Percentiles rank a stretch among this genome's conserved stretches.
Evolutionary conservation across 2,797 vertebrate genomes (phyloP).

Genomic region (Ataeniobius toweri): DNA sequence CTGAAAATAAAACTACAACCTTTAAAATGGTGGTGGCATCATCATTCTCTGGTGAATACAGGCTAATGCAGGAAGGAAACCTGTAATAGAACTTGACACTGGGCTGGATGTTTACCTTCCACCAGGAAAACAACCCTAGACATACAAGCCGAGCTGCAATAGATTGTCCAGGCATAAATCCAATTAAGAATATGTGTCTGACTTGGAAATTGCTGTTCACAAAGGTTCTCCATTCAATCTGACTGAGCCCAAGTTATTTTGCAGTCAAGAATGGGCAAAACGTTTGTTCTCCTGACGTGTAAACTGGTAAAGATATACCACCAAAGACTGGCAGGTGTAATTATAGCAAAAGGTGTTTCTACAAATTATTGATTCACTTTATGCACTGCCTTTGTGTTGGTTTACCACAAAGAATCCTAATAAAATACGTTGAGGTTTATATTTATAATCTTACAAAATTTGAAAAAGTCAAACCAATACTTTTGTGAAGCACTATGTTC

Average conservation of each 20-base stretch:
- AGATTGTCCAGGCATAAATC: too few species aligned
- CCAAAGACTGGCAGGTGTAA: neutral
- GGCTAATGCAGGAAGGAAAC: too few species aligned
- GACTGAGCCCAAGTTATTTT: neutral
- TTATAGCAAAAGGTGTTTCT: neutral
- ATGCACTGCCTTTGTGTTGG: neutral
- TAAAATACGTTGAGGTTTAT: too few species aligned
- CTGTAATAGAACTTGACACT: too few species aligned
- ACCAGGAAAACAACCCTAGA: too few species aligned
- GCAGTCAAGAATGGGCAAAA: neutral
- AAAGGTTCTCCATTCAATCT: neutral
- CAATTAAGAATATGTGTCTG: too few species aligned
- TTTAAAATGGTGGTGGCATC: neutral
- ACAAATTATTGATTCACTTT: neutral
- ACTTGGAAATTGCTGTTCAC: neutral
- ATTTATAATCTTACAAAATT: too few species aligned
- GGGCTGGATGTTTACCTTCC: too few species aligned
- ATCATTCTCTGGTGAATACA: too few species aligned
- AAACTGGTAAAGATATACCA: neutral
- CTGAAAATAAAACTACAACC: neutral
- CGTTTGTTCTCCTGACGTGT: neutral
- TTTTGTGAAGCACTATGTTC: constrained; percentile 5
- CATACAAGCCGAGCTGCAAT: too few species aligned
- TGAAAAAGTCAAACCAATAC: too few species aligned
- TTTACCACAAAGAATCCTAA: too few species aligned